Base-by-base conservation (phyloP, 1,140 invertebrate genomes). In the Drosophila orena region DNA sequence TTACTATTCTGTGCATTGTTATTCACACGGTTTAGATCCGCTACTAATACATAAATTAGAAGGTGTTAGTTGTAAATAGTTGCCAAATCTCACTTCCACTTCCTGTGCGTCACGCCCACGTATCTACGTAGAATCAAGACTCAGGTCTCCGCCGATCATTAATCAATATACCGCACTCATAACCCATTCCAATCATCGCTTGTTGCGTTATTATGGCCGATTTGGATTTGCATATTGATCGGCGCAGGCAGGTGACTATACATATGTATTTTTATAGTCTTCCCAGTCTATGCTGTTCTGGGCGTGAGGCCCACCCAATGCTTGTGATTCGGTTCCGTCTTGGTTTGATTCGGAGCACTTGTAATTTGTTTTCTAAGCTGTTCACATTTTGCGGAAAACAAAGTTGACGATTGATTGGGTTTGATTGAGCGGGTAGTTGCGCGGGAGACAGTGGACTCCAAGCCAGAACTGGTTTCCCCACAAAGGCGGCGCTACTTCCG, bases 391-490 rank as follows among this genome's bases (percentile, higher is more conserved):
- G 75, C 81, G 83, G 83, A 85, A 88, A 74, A 85, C 62, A 75
- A 86, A 75, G 69, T 78, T 78, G 81, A 68, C 83, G 78, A 85
- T 85, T 85, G 83, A 85, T 85, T 85, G 81, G 75, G 54, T 78
- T 77, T 71, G 83, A 85, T 85, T 85, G 79, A 70, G 66, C 53
- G 55, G 42, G 38, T 79, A 77, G 74, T 77, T 81, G 81, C 77
- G 74, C 68, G 80, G 81, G 79, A 78, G 77, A 71, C 61, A 79
- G 66, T 69, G 62, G 46, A 78, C 71, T 69, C 76, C 76, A 27
- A 61, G 54, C 65, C 54, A 56, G 75, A 84, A 83, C 80, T 79
- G 79, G 79, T 83, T 83, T 81, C 27, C 69, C 61, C 73, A 81
- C 79, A 68, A 83, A 81, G 77, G 61, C 66, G 50, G 35, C 49